Conservation (phyloP, 2,113 vertebrate species). For the Anolis carolinensis region DNA sequence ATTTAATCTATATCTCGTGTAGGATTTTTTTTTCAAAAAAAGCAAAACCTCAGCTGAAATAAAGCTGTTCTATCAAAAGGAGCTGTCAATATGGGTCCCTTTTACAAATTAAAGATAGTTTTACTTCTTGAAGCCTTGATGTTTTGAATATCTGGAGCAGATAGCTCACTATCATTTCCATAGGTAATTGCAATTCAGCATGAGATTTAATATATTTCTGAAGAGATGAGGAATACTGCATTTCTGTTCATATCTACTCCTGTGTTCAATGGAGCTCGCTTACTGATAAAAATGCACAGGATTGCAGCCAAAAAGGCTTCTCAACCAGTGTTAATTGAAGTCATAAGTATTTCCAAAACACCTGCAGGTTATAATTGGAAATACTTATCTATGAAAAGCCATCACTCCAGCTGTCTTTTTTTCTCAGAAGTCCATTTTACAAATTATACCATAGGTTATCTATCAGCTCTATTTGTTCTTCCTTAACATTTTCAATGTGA, state of each 20-base stretch:
- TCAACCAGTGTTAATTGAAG: too few relatives aligned
- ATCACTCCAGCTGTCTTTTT: too few relatives aligned
- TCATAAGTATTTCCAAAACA: too few relatives aligned
- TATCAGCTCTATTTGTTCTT: too few relatives aligned
- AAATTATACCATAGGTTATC: too few relatives aligned
- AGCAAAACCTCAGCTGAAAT: background rate
- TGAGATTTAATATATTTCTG: background rate
- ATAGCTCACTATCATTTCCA: background rate
- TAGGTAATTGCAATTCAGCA: background rate
- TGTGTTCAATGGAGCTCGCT: too few relatives aligned
- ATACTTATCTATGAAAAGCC: too few relatives aligned
- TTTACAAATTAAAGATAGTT: background rate
- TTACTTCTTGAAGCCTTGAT: slow-evolving; percentile 4
- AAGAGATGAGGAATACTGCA: background rate
- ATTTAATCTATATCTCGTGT: slow-evolving; percentile 12
- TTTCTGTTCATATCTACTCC: background rate
- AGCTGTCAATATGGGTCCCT: background rate
- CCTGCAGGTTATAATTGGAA: too few relatives aligned
- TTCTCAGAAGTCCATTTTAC: too few relatives aligned
- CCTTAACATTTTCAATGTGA: too few relatives aligned
- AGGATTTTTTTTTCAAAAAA: background rate
- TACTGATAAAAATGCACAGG: too few relatives aligned
- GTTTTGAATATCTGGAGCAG: background rate
- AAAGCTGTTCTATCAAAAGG: slow-evolving; percentile 5
- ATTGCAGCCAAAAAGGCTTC: too few relatives aligned